Evolutionary conservation across 2,888 invertebrate genomes (phyloP).

Genomic region (Steinernema carpocapsae): DNA sequence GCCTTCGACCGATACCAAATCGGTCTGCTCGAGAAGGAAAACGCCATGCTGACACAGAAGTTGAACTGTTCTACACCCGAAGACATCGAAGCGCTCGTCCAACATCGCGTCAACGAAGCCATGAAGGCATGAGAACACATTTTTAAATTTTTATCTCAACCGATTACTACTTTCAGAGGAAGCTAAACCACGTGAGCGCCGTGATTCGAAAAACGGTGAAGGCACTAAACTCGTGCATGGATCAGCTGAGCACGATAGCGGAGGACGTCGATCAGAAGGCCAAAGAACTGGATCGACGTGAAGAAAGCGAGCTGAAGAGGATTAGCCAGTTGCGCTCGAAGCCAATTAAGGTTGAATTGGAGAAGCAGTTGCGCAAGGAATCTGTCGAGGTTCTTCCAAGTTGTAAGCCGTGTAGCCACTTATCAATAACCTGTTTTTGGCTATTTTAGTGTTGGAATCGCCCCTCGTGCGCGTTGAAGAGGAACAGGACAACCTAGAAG

Average conservation of each 20-base stretch:
- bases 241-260: slow-evolving; percentile 23
- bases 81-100: slow-evolving; percentile 11
- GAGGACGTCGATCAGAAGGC: slow-evolving; percentile 18
- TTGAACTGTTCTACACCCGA: slow-evolving; percentile 8
- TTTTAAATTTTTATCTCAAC: too few relatives aligned
- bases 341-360: background rate
- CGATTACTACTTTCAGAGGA: background rate
- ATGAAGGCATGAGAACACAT: background rate
- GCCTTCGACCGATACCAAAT: slow-evolving; percentile 27
- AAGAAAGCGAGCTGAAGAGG: slow-evolving; percentile 15
- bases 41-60: background rate
- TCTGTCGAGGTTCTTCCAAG: background rate
- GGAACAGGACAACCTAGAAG: background rate
- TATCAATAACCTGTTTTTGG: background rate
- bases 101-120: background rate
- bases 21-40: slow-evolving; percentile 28
- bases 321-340: slow-evolving; percentile 8
- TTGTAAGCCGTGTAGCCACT: background rate
- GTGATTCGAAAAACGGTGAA: slow-evolving; percentile 2
- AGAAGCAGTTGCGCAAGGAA: background rate
- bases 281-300: slow-evolving; percentile 1
- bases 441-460: slow-evolving; percentile 9
- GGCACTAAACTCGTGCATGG: slow-evolving; percentile 21
- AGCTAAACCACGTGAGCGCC: slow-evolving; percentile 20
- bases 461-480: background rate